Base-by-base conservation (phyloP, 1,140 invertebrate genomes). In the Drosophila punjabiensis region DNA sequence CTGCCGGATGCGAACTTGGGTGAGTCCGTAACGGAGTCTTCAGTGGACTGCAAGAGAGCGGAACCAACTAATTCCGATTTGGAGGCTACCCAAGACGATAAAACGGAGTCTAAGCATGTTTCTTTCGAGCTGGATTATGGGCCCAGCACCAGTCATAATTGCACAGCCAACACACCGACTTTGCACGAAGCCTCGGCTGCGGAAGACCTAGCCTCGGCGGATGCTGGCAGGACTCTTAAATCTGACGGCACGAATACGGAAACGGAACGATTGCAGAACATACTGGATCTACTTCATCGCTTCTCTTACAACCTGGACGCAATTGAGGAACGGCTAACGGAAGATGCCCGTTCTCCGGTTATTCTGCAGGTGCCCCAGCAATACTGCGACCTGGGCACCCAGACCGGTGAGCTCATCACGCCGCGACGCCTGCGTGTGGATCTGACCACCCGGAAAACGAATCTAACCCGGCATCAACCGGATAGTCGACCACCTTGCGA, bases 221-320 rank as follows among this genome's bases (percentile, higher is more conserved):
- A 16, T 67, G 11, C 16, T 70, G 64, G 30, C 52, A 18, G 0
- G 37, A 5, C 8, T 20, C 24, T 9, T 48, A 68, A 32, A 13
- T 48, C 32, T 16, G 20, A 39, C 41, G 39, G 13, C 5, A n/a
- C 18, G n/a, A 37, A 18, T 28, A 32, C 18, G 45, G 47, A 43
- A 45, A 64, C 18, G 35, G 43, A 9, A 50, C 68, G 50, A 24
- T 18, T 85, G 32, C 56, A 80, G 24, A 66, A 78, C 37, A 76
- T 86, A 9, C 52, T 88, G 9, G 41, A 64, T 8, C 30, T 90
- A 14, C 79, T 90, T 18, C 50, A 86, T 50, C 52, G 65, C 9
- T 82, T 82, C 47, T 66, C 86, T 8, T 43, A 52, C 35, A 80
- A 82, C 33, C 39, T 91, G 50, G 76, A 90, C n/a, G 47, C 18